Evolutionary conservation across 1,140 invertebrate species (phyloP).

Genomic region (Ladona fulva): DNA sequence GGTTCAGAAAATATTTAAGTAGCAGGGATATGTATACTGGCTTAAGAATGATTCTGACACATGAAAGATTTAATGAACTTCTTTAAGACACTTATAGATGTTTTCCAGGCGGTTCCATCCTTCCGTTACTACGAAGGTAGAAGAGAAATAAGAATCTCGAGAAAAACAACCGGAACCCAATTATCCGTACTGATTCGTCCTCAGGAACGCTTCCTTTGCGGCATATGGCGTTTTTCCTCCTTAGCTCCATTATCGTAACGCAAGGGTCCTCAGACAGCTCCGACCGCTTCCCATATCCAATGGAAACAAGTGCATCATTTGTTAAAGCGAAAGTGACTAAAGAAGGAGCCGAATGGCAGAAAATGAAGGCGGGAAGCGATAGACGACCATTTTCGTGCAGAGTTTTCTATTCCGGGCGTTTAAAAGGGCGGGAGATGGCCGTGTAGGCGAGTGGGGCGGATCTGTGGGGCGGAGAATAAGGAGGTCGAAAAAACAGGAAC

Average conservation of each 20-base stretch:
- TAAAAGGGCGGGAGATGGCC: constrained; percentile 15
- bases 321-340: not conserved
- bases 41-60: too few species aligned
- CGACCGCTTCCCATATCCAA: not conserved
- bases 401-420: not conserved
- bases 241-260: not conserved
- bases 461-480: constrained; percentile 20
- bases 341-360: not conserved
- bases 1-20: too few species aligned
- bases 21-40: too few species aligned
- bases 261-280: not conserved
- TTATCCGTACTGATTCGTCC: too few species aligned
- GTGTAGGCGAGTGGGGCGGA: constrained; percentile 17
- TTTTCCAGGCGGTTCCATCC: too few species aligned
- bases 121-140: too few species aligned
- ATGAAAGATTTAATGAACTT: too few species aligned
- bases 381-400: not conserved
- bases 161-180: too few species aligned
- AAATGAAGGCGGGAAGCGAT: not conserved
- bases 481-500: constrained; percentile 20
- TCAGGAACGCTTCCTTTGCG: too few species aligned
- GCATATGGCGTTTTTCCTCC: not conserved
- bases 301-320: constrained; percentile 9
- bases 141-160: too few species aligned
- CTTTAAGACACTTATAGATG: too few species aligned